Evolutionary conservation across 1,140 invertebrate genomes (phyloP), one percentile per base, ranked within the genome.

Genomic region (Magallana gigas): DNA sequence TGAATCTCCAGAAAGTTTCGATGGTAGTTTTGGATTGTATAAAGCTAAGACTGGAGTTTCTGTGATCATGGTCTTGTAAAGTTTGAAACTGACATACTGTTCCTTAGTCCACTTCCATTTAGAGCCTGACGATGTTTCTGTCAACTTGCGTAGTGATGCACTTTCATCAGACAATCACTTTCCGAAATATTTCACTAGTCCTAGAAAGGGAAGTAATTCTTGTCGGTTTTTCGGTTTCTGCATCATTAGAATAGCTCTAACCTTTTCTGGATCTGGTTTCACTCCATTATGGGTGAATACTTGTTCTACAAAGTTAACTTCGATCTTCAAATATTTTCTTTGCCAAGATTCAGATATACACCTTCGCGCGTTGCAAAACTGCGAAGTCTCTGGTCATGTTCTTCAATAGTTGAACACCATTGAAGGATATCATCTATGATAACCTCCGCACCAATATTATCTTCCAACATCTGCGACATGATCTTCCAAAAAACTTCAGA

Each of bases 361-460:
- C 59, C 48, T 85, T 76, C 3, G 85, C 88, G 81, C 23, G 36
- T 7, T 89, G 48, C 84, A 92, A 83, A 0, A 92, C 62, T 86
- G 11, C 57, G 16, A 14, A 93, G 82, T n/a, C 90, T 88, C n/a
- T 29, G 29, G 83, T 92, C 90, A 90, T 93, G 91, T 29, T 92
- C 89, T 83, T 86, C 83, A 2, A 59, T n/a, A 8, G 57, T 90
- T 57, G 48, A 58, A 2, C 93, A 94, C 84, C 83, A 92, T 6
- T 95, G 83, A 8, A 94, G 64, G 29, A 94, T 92, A 86, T 95
- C 95, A 90, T 95, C 94, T 16, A 93, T 89, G 83, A 94, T 94
- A 0, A 93, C 88, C 23, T 91, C 91, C 36, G 93, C 91, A 29
- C 94, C 94, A 59, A 88, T 56, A 9, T 94, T 88, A 23, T 92